Evolutionary conservation across 2,797 vertebrate genomes (phyloP), one percentile per base, ranked within the genome.

Genomic region (Spea hammondii): DNA sequence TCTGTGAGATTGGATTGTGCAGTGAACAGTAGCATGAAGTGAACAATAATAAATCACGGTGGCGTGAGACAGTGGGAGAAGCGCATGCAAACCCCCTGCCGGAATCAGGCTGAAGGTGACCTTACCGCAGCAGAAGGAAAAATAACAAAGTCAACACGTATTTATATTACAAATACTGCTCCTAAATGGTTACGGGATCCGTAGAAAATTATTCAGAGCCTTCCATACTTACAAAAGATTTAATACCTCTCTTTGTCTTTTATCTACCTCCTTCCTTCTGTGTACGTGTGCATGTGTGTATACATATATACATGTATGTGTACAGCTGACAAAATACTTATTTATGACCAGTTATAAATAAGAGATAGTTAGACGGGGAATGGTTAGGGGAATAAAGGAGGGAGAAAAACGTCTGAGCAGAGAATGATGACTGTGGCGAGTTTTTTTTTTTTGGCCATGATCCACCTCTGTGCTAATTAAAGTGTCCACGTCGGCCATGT

Each of bases 1-100:
- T 92, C 91, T 91, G 88, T 86, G 88, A 93, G 91, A 93, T 93
- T 93, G 91, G 91, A 92, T 93, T 93, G 92, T 93, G 92, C 92
- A 93, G 89, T 90, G 91, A 93, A 92, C 90, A 92, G 92, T 92
- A 89, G 91, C 90, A 91, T 91, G 90, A 92, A 91, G 84, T 83
- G 90, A 92, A 90, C 89, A 90, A 90, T 87, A 92, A 93, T 93
- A 92, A 91, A 93, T 93, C 92, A 93, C 82, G 85, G 86, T 84
- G 83, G 87, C 89, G 88, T 86, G 88, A 90, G 90, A 91, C 82
- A 79, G 88, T 89, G 84, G 83, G 86, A 89, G 87, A 82, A 87
- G 88, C 90, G 87, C 92, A 88, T 90, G 88, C 89, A 85, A 83
- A 87, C 89, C 88, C 86, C 87, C 87, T 89, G 88, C 89, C 86